Conservation (phyloP, 2,888 invertebrate species). For the Rotaria socialis region DNA sequence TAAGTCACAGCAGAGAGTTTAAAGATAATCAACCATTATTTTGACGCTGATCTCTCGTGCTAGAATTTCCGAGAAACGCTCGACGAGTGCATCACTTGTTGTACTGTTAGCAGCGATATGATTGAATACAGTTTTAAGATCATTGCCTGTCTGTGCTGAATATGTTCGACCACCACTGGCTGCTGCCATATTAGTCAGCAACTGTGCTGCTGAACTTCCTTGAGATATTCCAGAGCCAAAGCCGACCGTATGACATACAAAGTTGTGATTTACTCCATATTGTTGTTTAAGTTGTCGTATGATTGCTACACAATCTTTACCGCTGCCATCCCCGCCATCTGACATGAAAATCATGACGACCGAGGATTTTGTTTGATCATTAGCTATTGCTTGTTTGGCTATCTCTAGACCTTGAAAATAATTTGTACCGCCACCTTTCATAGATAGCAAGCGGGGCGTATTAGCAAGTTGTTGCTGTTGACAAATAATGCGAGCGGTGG, state of each 20-base stretch:
- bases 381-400: background rate
- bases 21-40: background rate
- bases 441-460: background rate
- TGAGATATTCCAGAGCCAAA: background rate
- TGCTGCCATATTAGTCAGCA: background rate
- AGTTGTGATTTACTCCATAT: background rate
- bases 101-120: background rate
- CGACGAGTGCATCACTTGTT: background rate
- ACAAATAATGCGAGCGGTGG: background rate
- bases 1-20: background rate
- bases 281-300: background rate
- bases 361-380: background rate
- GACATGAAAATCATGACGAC: conserved; percentile 23
- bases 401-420: background rate
- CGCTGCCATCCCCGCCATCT: background rate
- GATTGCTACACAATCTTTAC: background rate
- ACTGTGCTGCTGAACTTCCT: background rate
- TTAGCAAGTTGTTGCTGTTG: background rate
- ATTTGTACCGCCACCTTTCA: background rate
- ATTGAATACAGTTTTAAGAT: background rate
- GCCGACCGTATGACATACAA: background rate
- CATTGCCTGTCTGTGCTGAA: background rate
- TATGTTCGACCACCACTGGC: background rate
- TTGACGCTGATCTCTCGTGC: background rate
- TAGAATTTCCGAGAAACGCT: background rate